phyloP scores from a whole-genome alignment of 37 sponge, comb jelly and placozoan genomes.

The Sycon ciliatum region DNA sequence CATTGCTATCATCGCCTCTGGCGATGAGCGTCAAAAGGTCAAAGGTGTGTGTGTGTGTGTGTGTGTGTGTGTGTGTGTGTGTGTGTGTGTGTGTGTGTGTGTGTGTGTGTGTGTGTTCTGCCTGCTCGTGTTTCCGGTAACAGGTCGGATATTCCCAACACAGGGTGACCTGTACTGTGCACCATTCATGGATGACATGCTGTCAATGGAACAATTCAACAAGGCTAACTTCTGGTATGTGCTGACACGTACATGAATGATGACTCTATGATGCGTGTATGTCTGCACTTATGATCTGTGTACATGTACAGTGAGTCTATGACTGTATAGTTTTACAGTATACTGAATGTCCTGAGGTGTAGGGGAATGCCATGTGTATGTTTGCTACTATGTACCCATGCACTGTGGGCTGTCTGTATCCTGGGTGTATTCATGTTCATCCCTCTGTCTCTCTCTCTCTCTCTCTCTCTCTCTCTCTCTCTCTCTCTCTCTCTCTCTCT shows the following conservation, averaged over 20 bases:
- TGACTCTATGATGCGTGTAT: not conserved
- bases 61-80: conserved; percentile 5
- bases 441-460: not conserved
- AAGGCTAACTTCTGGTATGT: conserved; percentile 82
- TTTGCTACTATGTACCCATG: not conserved
- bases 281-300: not conserved
- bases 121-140: not conserved
- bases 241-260: not conserved
- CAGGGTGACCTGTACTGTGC: conserved; percentile 76
- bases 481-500: not conserved
- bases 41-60: not conserved
- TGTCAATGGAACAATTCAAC: conserved; percentile 69
- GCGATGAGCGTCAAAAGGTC: no score
- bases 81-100: conserved; percentile 5
- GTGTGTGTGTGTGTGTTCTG: not conserved
- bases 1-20: no score
- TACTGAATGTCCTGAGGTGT: not conserved
- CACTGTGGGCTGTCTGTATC: not conserved
- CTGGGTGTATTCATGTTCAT: not conserved
- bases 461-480: not conserved
- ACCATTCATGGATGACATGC: conserved; percentile 88
- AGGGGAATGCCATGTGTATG: not conserved
- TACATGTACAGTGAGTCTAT: no score
- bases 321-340: no score
- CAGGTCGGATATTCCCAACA: conserved; percentile 85